These are phyloP conservation scores for Meandrina meandrites DNA, from an alignment of 92 coral and sea anemone genomes.

Conservation along the genomic window DNA sequence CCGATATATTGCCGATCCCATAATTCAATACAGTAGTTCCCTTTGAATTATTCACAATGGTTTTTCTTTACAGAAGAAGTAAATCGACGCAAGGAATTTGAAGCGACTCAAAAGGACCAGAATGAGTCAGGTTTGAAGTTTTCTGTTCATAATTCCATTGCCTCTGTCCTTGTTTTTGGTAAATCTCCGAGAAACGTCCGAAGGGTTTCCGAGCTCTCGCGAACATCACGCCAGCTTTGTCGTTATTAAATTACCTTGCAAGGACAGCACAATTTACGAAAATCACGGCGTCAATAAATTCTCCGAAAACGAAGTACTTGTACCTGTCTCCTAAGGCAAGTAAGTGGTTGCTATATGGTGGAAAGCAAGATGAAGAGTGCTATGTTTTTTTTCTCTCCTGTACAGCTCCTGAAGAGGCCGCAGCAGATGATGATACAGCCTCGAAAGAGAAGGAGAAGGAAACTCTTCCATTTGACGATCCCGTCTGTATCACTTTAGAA, in stretches of 20 bases:
- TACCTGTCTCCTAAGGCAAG: too few relatives aligned
- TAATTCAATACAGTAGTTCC: too few relatives aligned
- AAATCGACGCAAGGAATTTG: slow-evolving; percentile 39
- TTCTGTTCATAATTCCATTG: neutral
- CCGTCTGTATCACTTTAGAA: slow-evolving; percentile 76
- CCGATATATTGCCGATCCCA: too few relatives aligned
- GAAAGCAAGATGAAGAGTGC: neutral
- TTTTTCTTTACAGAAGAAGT: slow-evolving; percentile 25
- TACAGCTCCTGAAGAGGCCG: neutral
- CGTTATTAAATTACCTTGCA: neutral
- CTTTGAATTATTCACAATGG: neutral
- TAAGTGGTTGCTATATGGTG: neutral
- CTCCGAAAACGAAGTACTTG: too few relatives aligned
- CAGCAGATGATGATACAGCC: neutral
- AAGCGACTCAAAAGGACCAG: slow-evolving; percentile 14
- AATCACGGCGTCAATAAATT: too few relatives aligned
- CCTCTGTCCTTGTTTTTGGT: neutral
- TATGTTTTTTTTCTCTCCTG: neutral
- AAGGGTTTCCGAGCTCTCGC: too few relatives aligned
- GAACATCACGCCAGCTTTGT: neutral
- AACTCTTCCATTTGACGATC: slow-evolving; percentile 54
- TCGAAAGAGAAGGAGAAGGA: slow-evolving; percentile 20
- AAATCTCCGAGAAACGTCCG: neutral
- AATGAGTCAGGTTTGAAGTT: slow-evolving; percentile 14
- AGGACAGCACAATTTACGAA: neutral